A percentile compares a stretch with the other conserved stretches of the same genome.
These are phyloP conservation scores for Hypocryptadius cinnamomeus DNA, from an alignment of 2,113 vertebrate species.

Conservation along the genomic window DNA sequence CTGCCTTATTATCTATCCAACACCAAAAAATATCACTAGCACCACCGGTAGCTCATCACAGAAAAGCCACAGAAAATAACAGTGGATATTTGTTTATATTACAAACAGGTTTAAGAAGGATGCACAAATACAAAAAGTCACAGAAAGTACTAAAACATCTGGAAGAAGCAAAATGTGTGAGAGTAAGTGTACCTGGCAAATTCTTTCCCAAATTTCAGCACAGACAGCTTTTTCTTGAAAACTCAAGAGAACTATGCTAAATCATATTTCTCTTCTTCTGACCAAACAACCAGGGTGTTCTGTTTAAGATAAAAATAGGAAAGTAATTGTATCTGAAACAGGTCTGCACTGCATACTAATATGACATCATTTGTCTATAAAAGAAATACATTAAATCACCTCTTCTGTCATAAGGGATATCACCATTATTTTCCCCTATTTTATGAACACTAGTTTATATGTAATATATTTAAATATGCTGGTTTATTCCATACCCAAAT, in stretches of 20 bases:
- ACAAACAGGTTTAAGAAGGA: not conserved
- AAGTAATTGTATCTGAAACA: not conserved
- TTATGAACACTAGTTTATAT: not conserved
- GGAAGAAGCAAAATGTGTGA: not conserved
- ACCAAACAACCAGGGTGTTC: conserved; percentile 96
- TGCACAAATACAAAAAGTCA: not conserved
- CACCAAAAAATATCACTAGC: not conserved
- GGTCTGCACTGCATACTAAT: not conserved
- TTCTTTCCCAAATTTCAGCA: conserved; percentile 97
- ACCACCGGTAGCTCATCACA: not conserved
- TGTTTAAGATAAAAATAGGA: conserved; percentile 38
- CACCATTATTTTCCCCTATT: not conserved
- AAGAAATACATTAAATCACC: not conserved
- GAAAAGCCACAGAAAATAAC: not conserved
- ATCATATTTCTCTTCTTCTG: conserved; percentile 94
- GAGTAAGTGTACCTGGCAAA: conserved; percentile 81
- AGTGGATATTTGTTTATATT: not conserved
- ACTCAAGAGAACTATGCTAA: conserved; percentile 78
- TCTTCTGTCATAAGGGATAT: not conserved
- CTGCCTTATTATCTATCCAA: not conserved
- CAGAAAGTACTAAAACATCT: not conserved
- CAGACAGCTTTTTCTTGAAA: conserved; percentile 95
- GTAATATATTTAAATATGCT: not conserved
- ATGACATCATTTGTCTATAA: not conserved
- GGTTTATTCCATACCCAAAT: not conserved